These are phyloP conservation scores for Eunapius fragilis DNA, from an alignment of 37 sponge, comb jelly and placozoan species.

Conservation along the genomic window DNA sequence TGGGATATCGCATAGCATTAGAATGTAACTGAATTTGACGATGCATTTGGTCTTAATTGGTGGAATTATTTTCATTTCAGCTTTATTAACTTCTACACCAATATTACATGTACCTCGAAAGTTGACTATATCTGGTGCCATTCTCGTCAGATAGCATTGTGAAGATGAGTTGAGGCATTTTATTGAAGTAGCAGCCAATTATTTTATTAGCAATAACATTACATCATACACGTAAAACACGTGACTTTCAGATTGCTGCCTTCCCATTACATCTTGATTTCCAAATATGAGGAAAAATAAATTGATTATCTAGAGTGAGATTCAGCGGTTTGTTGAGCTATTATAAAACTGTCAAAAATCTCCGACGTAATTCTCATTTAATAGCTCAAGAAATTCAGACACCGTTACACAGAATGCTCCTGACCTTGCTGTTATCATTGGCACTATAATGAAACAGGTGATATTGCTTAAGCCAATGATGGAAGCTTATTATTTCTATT, in stretches of 20 bases:
- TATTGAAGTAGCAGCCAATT: neutral
- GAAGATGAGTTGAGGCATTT: neutral
- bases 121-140: neutral
- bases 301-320: neutral
- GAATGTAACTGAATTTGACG: neutral
- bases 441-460: neutral
- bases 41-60: neutral
- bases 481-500: too few relatives aligned
- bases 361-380: neutral
- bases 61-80: neutral
- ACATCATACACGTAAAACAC: neutral
- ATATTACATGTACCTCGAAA: neutral
- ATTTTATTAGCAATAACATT: too few relatives aligned
- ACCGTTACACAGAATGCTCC: neutral
- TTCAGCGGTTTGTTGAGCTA: neutral
- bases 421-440: neutral
- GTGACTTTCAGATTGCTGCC: neutral
- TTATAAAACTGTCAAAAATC: too few relatives aligned
- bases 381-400: neutral
- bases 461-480: neutral
- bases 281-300: neutral
- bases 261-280: neutral
- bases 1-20: neutral
- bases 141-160: neutral
- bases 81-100: neutral